These are phyloP conservation scores for Poeciliopsis turrubarensis DNA, from an alignment of 2,113 vertebrate species.

Conservation along the genomic window DNA sequence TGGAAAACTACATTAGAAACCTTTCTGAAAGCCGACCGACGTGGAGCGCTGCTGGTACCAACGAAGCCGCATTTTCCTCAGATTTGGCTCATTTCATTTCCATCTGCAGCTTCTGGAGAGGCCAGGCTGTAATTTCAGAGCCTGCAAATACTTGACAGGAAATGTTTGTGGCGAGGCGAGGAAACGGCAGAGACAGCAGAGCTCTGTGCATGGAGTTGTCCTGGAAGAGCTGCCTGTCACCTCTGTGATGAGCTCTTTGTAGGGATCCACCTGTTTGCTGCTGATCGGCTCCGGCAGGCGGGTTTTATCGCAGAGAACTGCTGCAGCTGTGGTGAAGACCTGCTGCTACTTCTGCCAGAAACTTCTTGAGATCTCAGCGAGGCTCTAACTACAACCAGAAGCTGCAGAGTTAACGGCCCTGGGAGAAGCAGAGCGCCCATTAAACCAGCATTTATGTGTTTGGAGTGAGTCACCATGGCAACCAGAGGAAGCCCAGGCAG, in stretches of 20 bases:
- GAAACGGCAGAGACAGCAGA: slow-evolving; percentile 68
- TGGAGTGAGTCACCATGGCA: no score
- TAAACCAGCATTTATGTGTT: no score
- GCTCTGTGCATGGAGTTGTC: slow-evolving; percentile 10
- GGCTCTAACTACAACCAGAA: slow-evolving; percentile 13
- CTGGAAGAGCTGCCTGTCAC: not conserved
- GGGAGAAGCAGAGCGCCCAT: no score
- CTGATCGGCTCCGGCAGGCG: slow-evolving; percentile 32
- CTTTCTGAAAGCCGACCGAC: not conserved
- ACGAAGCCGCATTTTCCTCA: slow-evolving; percentile 39
- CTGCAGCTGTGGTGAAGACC: not conserved
- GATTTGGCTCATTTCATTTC: slow-evolving; percentile 12
- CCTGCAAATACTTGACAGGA: slow-evolving; percentile 77
- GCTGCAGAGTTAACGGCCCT: no score
- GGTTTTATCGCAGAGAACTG: slow-evolving; percentile 25
- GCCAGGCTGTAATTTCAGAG: slow-evolving; percentile 72
- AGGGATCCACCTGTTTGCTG: slow-evolving; percentile 42
- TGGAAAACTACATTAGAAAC: slow-evolving; percentile 31
- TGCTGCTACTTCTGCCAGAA: slow-evolving; percentile 25
- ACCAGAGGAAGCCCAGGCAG: no score
- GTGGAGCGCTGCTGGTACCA: slow-evolving; percentile 24
- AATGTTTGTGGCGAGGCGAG: slow-evolving; percentile 78
- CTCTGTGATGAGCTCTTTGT: no score
- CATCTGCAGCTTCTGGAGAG: slow-evolving; percentile 56
- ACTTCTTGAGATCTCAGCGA: slow-evolving; percentile 23